These are phyloP conservation scores for Prietella phreatophila DNA, from an alignment of 2,113 vertebrate genomes.

Conservation along the genomic window DNA sequence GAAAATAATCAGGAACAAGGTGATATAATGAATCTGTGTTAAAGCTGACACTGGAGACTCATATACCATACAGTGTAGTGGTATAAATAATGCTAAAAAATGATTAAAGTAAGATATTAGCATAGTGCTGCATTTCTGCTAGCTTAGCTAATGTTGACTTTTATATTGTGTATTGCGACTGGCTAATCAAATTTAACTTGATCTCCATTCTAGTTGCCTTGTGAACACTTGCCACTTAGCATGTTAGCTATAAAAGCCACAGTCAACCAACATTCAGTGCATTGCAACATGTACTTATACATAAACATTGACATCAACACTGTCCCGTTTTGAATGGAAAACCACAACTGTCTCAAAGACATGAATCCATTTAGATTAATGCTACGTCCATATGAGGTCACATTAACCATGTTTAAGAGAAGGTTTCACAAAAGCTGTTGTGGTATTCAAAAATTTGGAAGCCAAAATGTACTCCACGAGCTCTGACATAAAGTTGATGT, in stretches of 20 bases:
- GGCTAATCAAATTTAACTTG: neutral
- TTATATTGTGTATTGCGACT: neutral
- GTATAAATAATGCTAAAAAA: neutral
- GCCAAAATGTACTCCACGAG: neutral
- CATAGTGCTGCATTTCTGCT: neutral
- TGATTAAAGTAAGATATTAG: too few species aligned
- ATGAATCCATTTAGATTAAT: neutral
- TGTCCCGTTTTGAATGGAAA: neutral
- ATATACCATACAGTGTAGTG: neutral
- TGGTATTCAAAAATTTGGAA: neutral
- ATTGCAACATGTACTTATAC: neutral
- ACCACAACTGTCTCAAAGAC: neutral
- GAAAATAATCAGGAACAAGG: neutral
- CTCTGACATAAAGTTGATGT: neutral
- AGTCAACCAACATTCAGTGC: too few species aligned
- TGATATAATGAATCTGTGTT: neutral
- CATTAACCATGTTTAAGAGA: neutral
- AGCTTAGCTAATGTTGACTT: neutral
- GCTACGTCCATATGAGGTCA: neutral
- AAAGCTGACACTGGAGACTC: neutral
- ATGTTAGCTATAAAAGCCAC: neutral
- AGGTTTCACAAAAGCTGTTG: neutral
- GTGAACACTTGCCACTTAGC: neutral
- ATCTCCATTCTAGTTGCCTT: neutral
- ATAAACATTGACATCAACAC: conserved; percentile 31